phyloP scores from a whole-genome alignment of 2,888 invertebrate species.

The Ennomos fuscantarius region DNA sequence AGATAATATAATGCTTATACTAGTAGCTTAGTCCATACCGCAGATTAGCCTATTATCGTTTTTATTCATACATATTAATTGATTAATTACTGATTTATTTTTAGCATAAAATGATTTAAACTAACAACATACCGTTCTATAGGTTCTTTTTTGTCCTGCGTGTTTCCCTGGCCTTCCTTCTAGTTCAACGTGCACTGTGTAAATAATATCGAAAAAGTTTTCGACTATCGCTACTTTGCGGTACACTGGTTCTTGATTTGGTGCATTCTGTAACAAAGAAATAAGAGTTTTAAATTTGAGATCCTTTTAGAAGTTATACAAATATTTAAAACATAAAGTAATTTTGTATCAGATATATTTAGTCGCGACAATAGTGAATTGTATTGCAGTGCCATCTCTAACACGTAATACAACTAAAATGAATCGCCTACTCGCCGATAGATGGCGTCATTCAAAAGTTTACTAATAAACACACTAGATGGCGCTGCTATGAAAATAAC shows the following conservation, averaged over 20 bases:
- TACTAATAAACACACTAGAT: constrained; percentile 26
- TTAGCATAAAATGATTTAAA: background rate
- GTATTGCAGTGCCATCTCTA: constrained; percentile 48
- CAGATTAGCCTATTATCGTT: too few relatives aligned
- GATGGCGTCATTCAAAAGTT: constrained; percentile 37
- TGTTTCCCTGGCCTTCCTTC: constrained; percentile 97
- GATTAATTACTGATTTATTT: background rate
- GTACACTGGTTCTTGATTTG: constrained; percentile 90
- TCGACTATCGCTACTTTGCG: constrained; percentile 98
- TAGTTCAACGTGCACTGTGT: constrained; percentile 97
- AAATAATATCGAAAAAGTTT: constrained; percentile 98
- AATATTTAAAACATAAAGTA: too few relatives aligned
- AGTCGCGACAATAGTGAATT: background rate
- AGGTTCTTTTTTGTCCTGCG: constrained; percentile 98
- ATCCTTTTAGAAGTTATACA: too few relatives aligned
- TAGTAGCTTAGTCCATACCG: too few relatives aligned
- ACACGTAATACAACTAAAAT: background rate
- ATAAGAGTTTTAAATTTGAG: constrained; percentile 25
- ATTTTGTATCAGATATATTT: too few relatives aligned
- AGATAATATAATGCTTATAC: too few relatives aligned
- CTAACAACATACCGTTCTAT: constrained; percentile 92
- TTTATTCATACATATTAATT: background rate
- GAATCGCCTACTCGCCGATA: constrained; percentile 43
- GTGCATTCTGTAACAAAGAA: constrained; percentile 87
- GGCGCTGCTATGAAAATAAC: constrained; percentile 26